Evolutionary conservation across 2,113 vertebrate genomes (phyloP).

Genomic region (Paratilapia polleni): DNA sequence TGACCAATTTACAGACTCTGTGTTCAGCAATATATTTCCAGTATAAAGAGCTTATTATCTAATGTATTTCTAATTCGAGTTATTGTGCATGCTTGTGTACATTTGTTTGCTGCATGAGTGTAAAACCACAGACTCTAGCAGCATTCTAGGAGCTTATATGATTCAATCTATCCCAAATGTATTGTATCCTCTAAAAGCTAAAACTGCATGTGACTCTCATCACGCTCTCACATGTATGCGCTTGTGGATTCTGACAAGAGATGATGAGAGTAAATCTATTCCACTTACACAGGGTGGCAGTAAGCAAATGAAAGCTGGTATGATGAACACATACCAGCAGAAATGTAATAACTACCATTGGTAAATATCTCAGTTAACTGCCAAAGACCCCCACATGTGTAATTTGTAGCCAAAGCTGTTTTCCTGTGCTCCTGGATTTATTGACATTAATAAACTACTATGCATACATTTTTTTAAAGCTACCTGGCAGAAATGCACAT

Average conservation of each 20-base stretch:
- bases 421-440: constrained; percentile 57
- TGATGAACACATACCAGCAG: constrained; percentile 65
- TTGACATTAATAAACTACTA: constrained; percentile 56
- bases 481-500: constrained; percentile 56
- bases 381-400: constrained; percentile 59
- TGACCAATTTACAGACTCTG: constrained; percentile 65
- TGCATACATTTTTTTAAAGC: constrained; percentile 45
- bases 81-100: constrained; percentile 19
- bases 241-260: constrained; percentile 44
- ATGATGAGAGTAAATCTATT: constrained; percentile 50
- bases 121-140: constrained; percentile 8
- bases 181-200: constrained; percentile 36
- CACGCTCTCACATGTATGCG: constrained; percentile 20
- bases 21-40: constrained; percentile 49
- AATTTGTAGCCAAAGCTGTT: constrained; percentile 66
- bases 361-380: constrained; percentile 71
- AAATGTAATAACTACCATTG: constrained; percentile 72
- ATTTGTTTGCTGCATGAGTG: constrained; percentile 16
- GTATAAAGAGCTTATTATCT: constrained; percentile 49
- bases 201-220: constrained; percentile 1
- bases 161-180: constrained; percentile 30
- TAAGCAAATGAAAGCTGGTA: constrained; percentile 53
- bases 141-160: not conserved
- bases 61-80: constrained; percentile 35
- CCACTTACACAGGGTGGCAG: constrained; percentile 54